Evolutionary conservation across 2,888 invertebrate species (phyloP).

Genomic region (Caenorhabditis wallacei): DNA sequence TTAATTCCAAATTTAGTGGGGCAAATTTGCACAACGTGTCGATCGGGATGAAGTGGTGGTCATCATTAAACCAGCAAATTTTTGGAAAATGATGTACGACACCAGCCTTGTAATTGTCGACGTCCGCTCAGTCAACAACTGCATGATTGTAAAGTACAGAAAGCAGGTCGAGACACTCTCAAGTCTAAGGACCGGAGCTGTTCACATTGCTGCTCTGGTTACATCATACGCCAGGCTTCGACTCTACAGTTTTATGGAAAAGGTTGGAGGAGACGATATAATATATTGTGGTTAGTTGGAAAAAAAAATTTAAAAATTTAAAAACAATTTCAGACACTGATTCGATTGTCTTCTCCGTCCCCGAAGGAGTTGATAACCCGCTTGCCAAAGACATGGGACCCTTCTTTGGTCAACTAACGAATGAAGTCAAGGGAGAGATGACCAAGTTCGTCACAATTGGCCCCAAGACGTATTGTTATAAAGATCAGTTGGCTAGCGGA

Average conservation of each 20-base stretch:
- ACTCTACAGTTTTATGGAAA: not conserved
- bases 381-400: not conserved
- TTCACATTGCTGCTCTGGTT: not conserved
- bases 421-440: constrained; percentile 3
- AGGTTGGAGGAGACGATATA: not conserved
- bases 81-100: not conserved
- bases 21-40: constrained; percentile 12
- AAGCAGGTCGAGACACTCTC: not conserved
- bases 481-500: not conserved
- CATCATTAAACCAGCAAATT: not conserved
- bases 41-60: not conserved
- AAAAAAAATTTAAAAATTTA: no score
- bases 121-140: not conserved
- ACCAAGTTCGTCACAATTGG: not conserved
- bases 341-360: not conserved
- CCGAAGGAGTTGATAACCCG: not conserved
- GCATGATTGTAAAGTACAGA: not conserved
- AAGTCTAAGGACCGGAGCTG: constrained; percentile 1
- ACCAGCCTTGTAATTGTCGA: not conserved
- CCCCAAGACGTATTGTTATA: constrained; percentile 7
- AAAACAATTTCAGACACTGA: not conserved
- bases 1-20: constrained; percentile 4
- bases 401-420: not conserved
- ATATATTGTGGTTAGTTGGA: not conserved
- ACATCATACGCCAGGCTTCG: constrained; percentile 1